Evolutionary conservation across 2,113 vertebrate species (phyloP).

Genomic region (Formicarius rufipectus): DNA sequence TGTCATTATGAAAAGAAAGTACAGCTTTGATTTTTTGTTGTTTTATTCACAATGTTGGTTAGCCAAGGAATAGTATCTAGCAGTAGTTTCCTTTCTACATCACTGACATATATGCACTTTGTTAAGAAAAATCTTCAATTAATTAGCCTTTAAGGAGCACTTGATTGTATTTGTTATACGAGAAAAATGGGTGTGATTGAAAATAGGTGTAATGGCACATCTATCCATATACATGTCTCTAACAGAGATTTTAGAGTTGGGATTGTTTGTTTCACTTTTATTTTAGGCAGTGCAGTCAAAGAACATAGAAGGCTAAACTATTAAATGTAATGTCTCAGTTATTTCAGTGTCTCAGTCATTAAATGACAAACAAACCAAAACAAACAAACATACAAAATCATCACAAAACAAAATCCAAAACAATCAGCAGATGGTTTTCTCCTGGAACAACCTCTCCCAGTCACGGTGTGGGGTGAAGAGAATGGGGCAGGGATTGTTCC

Average conservation of each 20-base stretch:
- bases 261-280: background rate
- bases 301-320: background rate
- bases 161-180: background rate
- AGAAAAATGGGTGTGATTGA: background rate
- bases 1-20: background rate
- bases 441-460: background rate
- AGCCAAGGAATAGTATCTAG: background rate
- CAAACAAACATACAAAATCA: too few species aligned
- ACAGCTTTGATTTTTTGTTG: background rate
- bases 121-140: background rate
- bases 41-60: background rate
- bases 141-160: background rate
- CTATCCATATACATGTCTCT: background rate
- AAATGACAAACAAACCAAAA: background rate
- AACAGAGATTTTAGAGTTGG: background rate
- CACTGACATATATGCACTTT: background rate
- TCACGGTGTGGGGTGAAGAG: accelerated
- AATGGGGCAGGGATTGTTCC: background rate
- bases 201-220: background rate
- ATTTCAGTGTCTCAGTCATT: background rate
- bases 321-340: background rate
- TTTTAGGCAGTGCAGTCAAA: background rate
- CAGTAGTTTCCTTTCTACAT: background rate
- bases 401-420: background rate
- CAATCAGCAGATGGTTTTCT: background rate